Base-by-base conservation (phyloP, 2,113 vertebrate species). In the Puma concolor region DNA sequence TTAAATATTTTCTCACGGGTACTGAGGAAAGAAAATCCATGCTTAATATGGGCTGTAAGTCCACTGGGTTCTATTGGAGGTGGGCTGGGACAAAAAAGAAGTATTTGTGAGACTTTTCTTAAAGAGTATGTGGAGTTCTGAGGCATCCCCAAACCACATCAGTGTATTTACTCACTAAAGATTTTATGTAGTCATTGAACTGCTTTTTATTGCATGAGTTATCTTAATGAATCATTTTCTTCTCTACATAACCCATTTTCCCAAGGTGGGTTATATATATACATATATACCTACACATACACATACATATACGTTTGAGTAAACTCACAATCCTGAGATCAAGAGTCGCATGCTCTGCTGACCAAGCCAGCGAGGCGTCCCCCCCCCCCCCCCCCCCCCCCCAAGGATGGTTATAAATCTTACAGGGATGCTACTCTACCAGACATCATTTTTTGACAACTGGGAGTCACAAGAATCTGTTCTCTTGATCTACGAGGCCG, bases 191-290 rank as follows among this genome's bases (percentile, higher is more conserved):
- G 92, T 95, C 82, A 54, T 44, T 95, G 64, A 92, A 66, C 90
- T 95, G 85, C 71, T 96, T 96, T 97, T 95, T 91, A 63, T 81
- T 97, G 92, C 91, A 91, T 97, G 69, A 92, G 54, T 90, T 97
- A 89, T 80, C 52, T 92, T 93, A 97, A n/a, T 95, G 92, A 96
- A 76, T 96, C 57, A 87, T 93, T 71, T 50, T 92, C 13, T 72
- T 93, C 17, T 95, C 85, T 66, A 67, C 36, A 9, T 95, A 80
- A 92, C 74, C 38, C 27, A 57, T 69, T 97, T 97, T 95, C 88
- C 96, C 48, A 92, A 64, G 90, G 83, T 76, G 77, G 60, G 60
- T 67, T 87, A 81, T 36, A 9, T 36, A 2, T 14, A 7, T 12
- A 25, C 21, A 44, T 7, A 10, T 23, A 60, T 60, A 17, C 21